phyloP scores from a whole-genome alignment of 2,113 vertebrate genomes.

The Amphilophus citrinellus region DNA sequence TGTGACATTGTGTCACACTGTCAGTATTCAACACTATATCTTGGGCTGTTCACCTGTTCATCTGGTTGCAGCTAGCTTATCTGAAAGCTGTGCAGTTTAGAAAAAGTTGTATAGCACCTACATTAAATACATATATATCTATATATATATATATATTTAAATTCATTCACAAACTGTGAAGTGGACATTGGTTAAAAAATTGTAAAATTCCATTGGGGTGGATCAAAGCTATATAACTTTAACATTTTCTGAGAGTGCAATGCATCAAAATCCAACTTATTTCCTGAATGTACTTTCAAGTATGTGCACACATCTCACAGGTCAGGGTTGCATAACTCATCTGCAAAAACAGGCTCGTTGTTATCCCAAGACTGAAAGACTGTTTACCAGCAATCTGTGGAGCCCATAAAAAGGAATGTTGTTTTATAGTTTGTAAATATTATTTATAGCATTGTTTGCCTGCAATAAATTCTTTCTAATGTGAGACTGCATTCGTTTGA shows the following conservation, averaged over 20 bases:
- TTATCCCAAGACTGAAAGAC: conserved; percentile 55
- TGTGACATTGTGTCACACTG: background rate
- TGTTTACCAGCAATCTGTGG: conserved; percentile 61
- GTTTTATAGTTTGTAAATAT: conserved; percentile 92
- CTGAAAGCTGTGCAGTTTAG: conserved; percentile 21
- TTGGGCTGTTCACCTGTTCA: background rate
- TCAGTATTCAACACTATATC: conserved; percentile 8
- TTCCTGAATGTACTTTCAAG: conserved; percentile 47
- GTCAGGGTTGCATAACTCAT: background rate
- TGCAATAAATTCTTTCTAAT: conserved; percentile 90
- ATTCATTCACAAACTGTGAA: conserved; percentile 15
- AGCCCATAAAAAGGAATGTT: conserved; percentile 70
- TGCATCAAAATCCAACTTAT: conserved; percentile 18
- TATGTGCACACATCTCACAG: conserved; percentile 11
- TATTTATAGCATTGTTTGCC: conserved; percentile 90
- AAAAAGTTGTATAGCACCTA: background rate
- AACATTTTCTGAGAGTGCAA: background rate
- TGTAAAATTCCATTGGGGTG: background rate
- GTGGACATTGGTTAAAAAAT: background rate
- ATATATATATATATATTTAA: background rate
- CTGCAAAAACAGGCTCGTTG: conserved; percentile 11
- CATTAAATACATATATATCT: background rate
- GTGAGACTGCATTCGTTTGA: conserved; percentile 28
- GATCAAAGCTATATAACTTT: too few relatives aligned
- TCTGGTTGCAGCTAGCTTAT: conserved; percentile 7